Conservation (phyloP, 2,797 vertebrate species). For the Merluccius polli region DNA sequence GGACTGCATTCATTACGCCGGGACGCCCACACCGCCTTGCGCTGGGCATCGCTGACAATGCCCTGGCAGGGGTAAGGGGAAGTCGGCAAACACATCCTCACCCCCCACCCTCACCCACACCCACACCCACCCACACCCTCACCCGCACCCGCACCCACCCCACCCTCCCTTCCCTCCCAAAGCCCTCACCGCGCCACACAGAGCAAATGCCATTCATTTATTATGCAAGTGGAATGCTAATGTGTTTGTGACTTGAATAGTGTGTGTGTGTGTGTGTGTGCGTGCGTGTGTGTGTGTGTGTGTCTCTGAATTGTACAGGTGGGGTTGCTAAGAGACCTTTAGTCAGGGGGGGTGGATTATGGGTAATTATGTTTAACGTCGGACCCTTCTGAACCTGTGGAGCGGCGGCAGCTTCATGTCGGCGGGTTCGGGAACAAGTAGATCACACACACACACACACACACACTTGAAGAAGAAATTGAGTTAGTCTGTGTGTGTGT, state of each 20-base stretch:
- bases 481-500: not conserved
- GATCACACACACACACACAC: not conserved
- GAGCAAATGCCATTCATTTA: constrained; percentile 49
- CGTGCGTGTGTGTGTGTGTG: not conserved
- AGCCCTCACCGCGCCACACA: constrained; percentile 37
- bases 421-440: too few species aligned
- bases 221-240: constrained; percentile 55
- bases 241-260: constrained; percentile 22
- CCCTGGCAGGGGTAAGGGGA: constrained; percentile 56
- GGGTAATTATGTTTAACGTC: too few species aligned
- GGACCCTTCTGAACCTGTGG: too few species aligned
- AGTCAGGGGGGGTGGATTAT: too few species aligned
- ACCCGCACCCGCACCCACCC: constrained; percentile 37
- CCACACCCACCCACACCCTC: constrained; percentile 54
- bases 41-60: constrained; percentile 66
- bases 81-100: constrained; percentile 54
- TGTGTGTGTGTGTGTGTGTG: too few species aligned
- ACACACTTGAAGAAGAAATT: not conserved
- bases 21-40: too few species aligned
- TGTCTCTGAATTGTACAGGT: too few species aligned
- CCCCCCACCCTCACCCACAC: constrained; percentile 34
- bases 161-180: constrained; percentile 17
- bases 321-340: too few species aligned
- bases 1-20: constrained; percentile 67
- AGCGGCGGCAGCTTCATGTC: too few species aligned